phyloP scores from a whole-genome alignment of 2,797 vertebrate genomes.

The Anabas testudineus region DNA sequence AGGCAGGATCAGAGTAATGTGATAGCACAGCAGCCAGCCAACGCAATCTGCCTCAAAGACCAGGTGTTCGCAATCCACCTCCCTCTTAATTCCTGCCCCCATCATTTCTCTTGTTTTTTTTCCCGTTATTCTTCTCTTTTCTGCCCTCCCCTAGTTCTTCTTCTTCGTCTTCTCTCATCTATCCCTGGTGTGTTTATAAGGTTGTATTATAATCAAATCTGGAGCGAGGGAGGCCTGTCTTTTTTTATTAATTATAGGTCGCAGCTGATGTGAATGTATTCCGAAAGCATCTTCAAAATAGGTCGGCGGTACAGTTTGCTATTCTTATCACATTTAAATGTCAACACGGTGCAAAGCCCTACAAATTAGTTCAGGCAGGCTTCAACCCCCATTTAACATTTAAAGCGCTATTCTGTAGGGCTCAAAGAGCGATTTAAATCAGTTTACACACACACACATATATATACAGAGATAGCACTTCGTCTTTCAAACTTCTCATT shows the following conservation, averaged over 20 bases:
- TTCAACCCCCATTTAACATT: slow-evolving; percentile 92
- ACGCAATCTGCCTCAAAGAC: slow-evolving; percentile 99
- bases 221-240: slow-evolving; percentile 91
- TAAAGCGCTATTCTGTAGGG: slow-evolving; percentile 88
- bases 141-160: slow-evolving; percentile 73
- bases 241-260: slow-evolving; percentile 99
- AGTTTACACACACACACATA: slow-evolving; percentile 82
- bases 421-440: slow-evolving; percentile 88
- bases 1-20: slow-evolving; percentile 95
- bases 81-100: slow-evolving; percentile 97
- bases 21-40: slow-evolving; percentile 99
- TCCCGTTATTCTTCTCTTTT: slow-evolving; percentile 83
- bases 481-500: slow-evolving; percentile 89
- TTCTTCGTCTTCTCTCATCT: slow-evolving; percentile 82
- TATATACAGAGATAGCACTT: slow-evolving; percentile 77
- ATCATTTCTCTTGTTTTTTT: slow-evolving; percentile 87
- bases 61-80: slow-evolving; percentile 99
- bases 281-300: slow-evolving; percentile 91
- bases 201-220: slow-evolving; percentile 99
- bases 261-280: slow-evolving; percentile 91
- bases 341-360: slow-evolving; percentile 92
- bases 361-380: slow-evolving; percentile 93
- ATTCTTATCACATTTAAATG: slow-evolving; percentile 95
- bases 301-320: slow-evolving; percentile 90
- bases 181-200: slow-evolving; percentile 95